Evolutionary conservation across 2,797 vertebrate genomes (phyloP), one percentile per base, ranked within the genome.

Genomic region (Spizella passerina): DNA sequence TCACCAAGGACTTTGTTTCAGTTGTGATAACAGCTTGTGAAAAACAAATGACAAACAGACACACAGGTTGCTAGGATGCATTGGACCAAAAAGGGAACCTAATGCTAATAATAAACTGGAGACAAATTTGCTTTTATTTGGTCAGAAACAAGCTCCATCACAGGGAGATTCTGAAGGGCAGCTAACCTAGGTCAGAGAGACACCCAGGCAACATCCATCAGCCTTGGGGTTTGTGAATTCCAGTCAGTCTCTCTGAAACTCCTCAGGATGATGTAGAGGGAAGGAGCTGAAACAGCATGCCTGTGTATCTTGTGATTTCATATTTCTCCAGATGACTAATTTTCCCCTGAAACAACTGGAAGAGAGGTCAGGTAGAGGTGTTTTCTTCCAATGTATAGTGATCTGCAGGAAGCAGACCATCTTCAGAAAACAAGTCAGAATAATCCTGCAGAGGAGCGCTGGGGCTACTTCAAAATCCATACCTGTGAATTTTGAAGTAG

Each of bases 51-150:
- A 73, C 94, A 97, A 95, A 92, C 93, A 97, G 92, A 95, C 49
- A 87, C 75, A 95, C 55, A 89, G 80, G 97, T 98, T 98, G 97
- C 97, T 97, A 97, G 96, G 97, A 97, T 93, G 96, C 95, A 84
- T 12, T 73, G 79, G 52, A 84, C 63, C 49, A 57, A 71, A 87
- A 94, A 92, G 68, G 57, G 60, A 57, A 34, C 63, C 78, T 95
- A 7, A 29, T 91, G 86, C 95, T 97, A 97, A 97, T 96, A 97
- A 98, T 97, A 97, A 95, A 97, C 92, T 71, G 53, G 60, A 90
- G 66, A 92, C 29, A 91, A 94, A 88, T 56, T 92, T 83, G 46
- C 41, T 94, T 96, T 93, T 91, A 70, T 89, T 88, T 89, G 81
- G 87, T 76, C 57, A 77, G 79, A 79, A 69, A 39, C 53, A 77